A percentile compares a stretch with the other conserved stretches of the same genome.
phyloP scores from a whole-genome alignment of 2,888 invertebrate genomes.

The Neria commutata region DNA sequence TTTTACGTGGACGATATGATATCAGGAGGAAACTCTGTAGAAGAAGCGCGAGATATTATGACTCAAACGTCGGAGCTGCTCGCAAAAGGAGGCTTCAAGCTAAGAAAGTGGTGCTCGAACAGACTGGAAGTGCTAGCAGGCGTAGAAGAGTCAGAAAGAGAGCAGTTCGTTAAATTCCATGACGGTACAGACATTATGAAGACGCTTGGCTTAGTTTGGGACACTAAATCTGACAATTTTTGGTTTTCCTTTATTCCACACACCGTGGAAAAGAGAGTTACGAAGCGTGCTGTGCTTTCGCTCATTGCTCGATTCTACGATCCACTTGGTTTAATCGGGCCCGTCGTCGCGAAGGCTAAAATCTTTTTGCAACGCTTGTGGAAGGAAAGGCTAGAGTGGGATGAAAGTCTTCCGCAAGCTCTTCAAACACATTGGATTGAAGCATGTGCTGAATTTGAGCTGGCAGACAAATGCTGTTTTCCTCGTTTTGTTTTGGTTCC shows the following conservation, averaged over 20 bases:
- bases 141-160: not conserved
- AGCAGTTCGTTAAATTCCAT: conserved; percentile 15
- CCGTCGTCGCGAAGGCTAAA: conserved; percentile 26
- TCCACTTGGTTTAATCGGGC: conserved; percentile 69
- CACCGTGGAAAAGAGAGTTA: not conserved
- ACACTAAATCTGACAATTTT: conserved; percentile 13
- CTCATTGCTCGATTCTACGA: conserved; percentile 26
- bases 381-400: conserved; percentile 29
- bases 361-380: conserved; percentile 30
- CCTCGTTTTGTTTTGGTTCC: conserved; percentile 12
- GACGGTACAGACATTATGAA: conserved; percentile 18
- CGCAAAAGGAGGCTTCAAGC: conserved; percentile 11
- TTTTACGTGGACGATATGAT: conserved; percentile 35
- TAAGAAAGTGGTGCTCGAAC: conserved; percentile 28
- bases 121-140: conserved; percentile 1
- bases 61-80: conserved; percentile 16
- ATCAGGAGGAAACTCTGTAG: conserved; percentile 19
- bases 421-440: too few species aligned
- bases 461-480: conserved; percentile 16
- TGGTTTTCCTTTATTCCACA: not conserved
- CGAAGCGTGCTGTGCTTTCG: conserved; percentile 26
- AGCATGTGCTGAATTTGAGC: too few species aligned
- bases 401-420: conserved; percentile 28
- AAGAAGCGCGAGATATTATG: conserved; percentile 18
- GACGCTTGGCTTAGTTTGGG: conserved; percentile 17